Conservation (phyloP, 2,888 invertebrate genomes). For the Stramonita haemastoma region DNA sequence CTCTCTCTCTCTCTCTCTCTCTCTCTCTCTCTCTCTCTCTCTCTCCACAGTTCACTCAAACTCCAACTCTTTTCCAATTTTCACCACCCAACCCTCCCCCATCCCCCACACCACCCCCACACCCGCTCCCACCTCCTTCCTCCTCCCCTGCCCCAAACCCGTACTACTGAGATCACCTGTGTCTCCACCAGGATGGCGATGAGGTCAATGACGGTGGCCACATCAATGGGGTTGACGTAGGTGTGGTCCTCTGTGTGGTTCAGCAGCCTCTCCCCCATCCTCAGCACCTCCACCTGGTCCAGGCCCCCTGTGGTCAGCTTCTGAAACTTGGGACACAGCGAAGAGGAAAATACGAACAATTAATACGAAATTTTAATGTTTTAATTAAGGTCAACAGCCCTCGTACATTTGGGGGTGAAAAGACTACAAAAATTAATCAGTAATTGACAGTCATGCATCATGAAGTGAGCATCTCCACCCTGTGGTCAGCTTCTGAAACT, state of each 20-base stretch:
- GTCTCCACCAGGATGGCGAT: constrained; percentile 67
- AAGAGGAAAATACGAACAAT: too few species aligned
- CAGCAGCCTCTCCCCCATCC: constrained; percentile 62
- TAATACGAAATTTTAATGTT: neutral
- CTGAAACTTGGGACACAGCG: constrained; percentile 44
- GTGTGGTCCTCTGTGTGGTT: constrained; percentile 68
- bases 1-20: too few species aligned
- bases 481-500: too few species aligned
- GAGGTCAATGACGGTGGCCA: constrained; percentile 73
- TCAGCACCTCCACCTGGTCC: constrained; percentile 61
- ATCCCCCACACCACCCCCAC: too few species aligned
- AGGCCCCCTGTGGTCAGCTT: constrained; percentile 42
- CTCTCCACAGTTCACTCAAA: too few species aligned
- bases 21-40: too few species aligned
- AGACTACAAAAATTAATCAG: too few species aligned
- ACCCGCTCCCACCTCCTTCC: too few species aligned
- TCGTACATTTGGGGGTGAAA: constrained; percentile 72
- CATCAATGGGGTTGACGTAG: constrained; percentile 73
- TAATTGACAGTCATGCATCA: too few species aligned
- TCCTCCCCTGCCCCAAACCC: too few species aligned
- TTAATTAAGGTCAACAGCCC: constrained; percentile 71
- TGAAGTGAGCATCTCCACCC: constrained; percentile 59
- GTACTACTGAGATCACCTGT: constrained; percentile 62
- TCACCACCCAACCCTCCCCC: too few species aligned
- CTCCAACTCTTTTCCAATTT: too few species aligned